Conservation (phyloP, 2,888 invertebrate genomes). For the Orthonychiurus folsomi region DNA sequence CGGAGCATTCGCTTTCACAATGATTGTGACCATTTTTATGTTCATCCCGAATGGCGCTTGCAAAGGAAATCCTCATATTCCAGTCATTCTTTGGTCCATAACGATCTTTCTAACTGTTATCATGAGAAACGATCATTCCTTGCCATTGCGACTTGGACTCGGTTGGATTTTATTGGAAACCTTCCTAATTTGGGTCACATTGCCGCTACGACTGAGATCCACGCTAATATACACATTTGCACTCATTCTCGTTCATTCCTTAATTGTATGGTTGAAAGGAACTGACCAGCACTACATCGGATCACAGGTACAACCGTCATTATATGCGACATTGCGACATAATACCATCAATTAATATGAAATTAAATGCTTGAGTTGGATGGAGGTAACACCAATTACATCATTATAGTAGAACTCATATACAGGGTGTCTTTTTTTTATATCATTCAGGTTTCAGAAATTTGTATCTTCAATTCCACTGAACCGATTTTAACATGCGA, state of each 20-base stretch:
- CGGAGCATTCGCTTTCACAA: conserved; percentile 24
- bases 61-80: conserved; percentile 35
- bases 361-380: no score
- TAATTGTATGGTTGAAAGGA: conserved; percentile 30
- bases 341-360: no score
- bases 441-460: no score
- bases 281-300: conserved; percentile 25
- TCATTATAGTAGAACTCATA: no score
- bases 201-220: conserved; percentile 57
- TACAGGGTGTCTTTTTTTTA: no score
- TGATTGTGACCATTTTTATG: conserved; percentile 32
- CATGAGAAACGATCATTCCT: conserved; percentile 46
- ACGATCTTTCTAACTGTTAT: conserved; percentile 34
- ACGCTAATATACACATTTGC: conserved; percentile 39
- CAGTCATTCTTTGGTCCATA: conserved; percentile 36
- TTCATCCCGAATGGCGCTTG: conserved; percentile 28
- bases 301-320: conserved; percentile 32
- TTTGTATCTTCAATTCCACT: no score
- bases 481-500: no score
- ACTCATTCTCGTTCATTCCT: conserved; percentile 33
- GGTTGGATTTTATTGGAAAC: conserved; percentile 64
- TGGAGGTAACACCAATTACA: neutral
- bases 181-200: conserved; percentile 63
- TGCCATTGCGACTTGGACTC: conserved; percentile 52
- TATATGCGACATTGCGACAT: no score